Conservation (phyloP, 2,113 vertebrate species). For the Onychostruthus taczanowskii region DNA sequence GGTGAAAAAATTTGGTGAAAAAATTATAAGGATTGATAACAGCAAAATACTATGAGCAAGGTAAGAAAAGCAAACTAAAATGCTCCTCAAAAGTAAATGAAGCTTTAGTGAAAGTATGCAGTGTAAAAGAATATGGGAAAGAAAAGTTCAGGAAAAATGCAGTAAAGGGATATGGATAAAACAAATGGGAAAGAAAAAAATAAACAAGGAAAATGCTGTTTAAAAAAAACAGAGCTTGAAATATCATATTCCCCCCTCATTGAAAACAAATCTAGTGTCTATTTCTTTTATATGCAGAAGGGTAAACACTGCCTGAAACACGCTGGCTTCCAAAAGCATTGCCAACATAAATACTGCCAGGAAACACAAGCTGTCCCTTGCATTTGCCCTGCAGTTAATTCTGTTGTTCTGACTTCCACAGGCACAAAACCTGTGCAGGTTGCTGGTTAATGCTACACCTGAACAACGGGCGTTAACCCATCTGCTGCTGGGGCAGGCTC, state of each 20-base stretch:
- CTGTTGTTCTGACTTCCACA: neutral
- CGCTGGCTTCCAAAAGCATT: neutral
- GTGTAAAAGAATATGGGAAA: neutral
- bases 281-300: neutral
- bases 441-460: neutral
- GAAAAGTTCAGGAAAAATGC: neutral
- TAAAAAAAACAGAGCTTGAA: neutral
- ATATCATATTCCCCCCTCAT: neutral
- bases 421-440: neutral
- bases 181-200: neutral
- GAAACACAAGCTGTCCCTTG: neutral
- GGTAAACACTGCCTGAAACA: neutral
- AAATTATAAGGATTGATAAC: neutral
- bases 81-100: neutral
- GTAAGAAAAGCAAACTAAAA: neutral
- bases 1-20: neutral
- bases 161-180: neutral
- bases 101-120: neutral
- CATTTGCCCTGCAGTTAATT: neutral
- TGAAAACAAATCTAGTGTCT: constrained; percentile 17
- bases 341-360: neutral
- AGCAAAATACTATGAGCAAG: neutral
- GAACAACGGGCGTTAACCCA: neutral
- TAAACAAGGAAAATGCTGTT: neutral
- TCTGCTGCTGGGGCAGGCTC: rapidly evolving